A percentile compares a stretch with the other conserved stretches of the same genome.
phyloP scores from a whole-genome alignment of 2,113 vertebrate species.

The Oryzias melastigma region DNA sequence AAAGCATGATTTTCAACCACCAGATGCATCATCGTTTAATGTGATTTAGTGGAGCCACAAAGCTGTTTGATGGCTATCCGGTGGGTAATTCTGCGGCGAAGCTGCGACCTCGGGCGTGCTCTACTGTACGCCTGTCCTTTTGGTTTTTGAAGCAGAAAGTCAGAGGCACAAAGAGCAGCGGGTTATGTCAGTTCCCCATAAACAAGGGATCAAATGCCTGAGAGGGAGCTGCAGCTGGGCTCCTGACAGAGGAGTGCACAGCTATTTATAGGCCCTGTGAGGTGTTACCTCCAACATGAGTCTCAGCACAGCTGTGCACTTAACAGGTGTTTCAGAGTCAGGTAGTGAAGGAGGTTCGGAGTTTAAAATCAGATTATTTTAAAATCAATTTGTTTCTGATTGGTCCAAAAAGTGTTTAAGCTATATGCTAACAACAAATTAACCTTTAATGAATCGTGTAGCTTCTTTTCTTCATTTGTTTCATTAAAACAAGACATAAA shows the following conservation, averaged over 20 bases:
- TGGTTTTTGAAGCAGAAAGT: slow-evolving; percentile 36
- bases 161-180: slow-evolving; percentile 36
- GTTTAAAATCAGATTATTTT: slow-evolving; percentile 29
- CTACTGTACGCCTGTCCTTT: no score
- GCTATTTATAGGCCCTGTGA: slow-evolving; percentile 66
- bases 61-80: slow-evolving; percentile 6
- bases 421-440: no score
- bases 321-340: slow-evolving; percentile 34
- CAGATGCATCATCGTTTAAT: slow-evolving; percentile 32
- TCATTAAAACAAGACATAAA: no score
- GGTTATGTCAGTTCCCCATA: slow-evolving; percentile 50
- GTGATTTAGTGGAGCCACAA: slow-evolving; percentile 23
- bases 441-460: no score
- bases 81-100: neutral
- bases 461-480: no score
- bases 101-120: neutral
- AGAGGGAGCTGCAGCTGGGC: slow-evolving; percentile 56
- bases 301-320: slow-evolving; percentile 37
- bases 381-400: slow-evolving; percentile 27
- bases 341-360: slow-evolving; percentile 4
- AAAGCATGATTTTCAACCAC: slow-evolving; percentile 20
- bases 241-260: slow-evolving; percentile 49
- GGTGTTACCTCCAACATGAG: slow-evolving; percentile 66
- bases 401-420: neutral
- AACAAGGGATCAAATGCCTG: slow-evolving; percentile 60